phyloP scores from a whole-genome alignment of 2,888 invertebrate genomes.

The Cabera pusaria region DNA sequence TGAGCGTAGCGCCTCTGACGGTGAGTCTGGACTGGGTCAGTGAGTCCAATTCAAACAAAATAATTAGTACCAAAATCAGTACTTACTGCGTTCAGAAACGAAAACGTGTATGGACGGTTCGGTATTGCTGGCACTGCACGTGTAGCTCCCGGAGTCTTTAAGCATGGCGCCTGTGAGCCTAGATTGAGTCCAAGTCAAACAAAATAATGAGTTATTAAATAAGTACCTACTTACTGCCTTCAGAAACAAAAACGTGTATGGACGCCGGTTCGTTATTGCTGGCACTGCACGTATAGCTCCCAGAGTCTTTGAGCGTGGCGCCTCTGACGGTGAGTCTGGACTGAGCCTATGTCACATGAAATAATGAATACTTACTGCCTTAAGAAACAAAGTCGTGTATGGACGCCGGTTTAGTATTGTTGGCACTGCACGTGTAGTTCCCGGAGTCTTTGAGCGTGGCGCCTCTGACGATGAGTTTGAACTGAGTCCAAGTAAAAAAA shows the following conservation, averaged over 20 bases:
- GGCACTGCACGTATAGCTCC: too few species aligned
- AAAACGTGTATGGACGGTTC: conserved; percentile 95
- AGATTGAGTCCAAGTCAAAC: conserved; percentile 93
- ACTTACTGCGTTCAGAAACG: conserved; percentile 92
- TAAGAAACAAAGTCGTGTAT: conserved; percentile 95
- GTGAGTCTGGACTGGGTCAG: too few species aligned
- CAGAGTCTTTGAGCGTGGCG: too few species aligned
- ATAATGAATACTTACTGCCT: conserved; percentile 88
- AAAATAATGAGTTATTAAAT: too few species aligned
- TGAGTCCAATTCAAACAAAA: too few species aligned
- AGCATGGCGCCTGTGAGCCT: conserved; percentile 93
- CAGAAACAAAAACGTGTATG: too few species aligned
- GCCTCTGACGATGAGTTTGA: conserved; percentile 93
- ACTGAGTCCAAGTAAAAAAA: conserved; percentile 93
- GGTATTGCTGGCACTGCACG: conserved; percentile 95
- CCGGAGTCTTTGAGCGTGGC: conserved; percentile 95
- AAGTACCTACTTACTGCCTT: too few species aligned
- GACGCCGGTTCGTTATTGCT: too few species aligned
- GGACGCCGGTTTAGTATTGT: conserved; percentile 94
- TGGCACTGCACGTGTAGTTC: conserved; percentile 95
- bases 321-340: too few species aligned
- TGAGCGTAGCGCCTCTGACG: too few species aligned
- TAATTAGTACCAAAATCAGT: too few species aligned
- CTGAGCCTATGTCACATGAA: too few species aligned
- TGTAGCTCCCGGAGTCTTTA: conserved; percentile 95